Base-by-base conservation (phyloP, 1,140 invertebrate genomes). In the Hesperophylax magnus region DNA sequence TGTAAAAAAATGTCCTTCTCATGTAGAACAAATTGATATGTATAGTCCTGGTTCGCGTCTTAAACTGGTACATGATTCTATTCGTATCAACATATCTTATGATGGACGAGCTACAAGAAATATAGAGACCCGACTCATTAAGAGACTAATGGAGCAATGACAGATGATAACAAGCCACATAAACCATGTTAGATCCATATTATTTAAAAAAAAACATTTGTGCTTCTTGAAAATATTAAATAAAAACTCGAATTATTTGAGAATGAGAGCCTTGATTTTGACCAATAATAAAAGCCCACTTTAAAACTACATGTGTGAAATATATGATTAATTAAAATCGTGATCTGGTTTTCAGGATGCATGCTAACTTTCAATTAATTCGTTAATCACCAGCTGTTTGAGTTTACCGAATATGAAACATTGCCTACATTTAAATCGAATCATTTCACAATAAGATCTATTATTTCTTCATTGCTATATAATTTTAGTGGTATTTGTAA, bases 121-220 rank as follows among this genome's bases (percentile, higher is more conserved):
- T 27, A 67, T 27, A 39, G 63, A 67, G 22, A 31, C 22, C 63
- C 8, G 9, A n/a, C 6, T 34, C 63, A 67, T 27, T 15, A 67
- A n/a, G 63, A 61, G 11, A 11, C 63, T 47, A 71, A 71, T 47
- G 67, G n/a, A 11, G n/a, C 15, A 24, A 71, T 71, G 67, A 71
- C 67, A 71, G 47, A 71, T 71, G 67, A 71, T 71, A 22, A 20
- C 67, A 67, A 22, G 24, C 9, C 7, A 39, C 34, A 39, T 6
- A 39, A 39, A 3, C 39, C 11, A 47, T 47, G 39, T 47, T 14
- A 47, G 39, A 11, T 11, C 11, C 39, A 47, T 11, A 47, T 47
- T 47, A 14, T n/a, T n/a, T 47, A 47, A 47, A 14, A 47, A 58
- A 20, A 20, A 18, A 58, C 1, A 4, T 56, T 18, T 18, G 9